Evolutionary conservation across 2,113 vertebrate genomes (phyloP).

Genomic region (Buteo buteo): DNA sequence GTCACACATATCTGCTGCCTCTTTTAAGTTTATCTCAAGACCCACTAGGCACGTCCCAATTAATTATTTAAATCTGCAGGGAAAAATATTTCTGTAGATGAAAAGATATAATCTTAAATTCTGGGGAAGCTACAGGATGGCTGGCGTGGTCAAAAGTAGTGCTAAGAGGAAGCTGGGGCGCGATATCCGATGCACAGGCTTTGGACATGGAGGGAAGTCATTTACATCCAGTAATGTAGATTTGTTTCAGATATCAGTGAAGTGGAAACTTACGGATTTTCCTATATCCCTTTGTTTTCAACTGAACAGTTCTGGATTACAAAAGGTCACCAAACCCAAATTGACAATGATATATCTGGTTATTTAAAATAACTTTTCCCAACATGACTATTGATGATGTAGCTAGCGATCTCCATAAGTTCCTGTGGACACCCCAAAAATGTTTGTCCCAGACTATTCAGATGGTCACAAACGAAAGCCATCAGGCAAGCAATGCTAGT

Average conservation of each 20-base stretch:
- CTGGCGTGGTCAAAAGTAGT: neutral
- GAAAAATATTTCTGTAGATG: neutral
- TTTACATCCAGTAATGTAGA: neutral
- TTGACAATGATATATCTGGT: slow-evolving; percentile 1
- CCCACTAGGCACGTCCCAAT: slow-evolving; percentile 43
- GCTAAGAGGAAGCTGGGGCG: neutral
- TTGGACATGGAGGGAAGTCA: fast-evolving
- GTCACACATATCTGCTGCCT: slow-evolving; percentile 33
- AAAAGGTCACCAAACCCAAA: slow-evolving; percentile 48
- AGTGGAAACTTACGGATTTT: neutral
- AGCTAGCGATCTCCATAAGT: neutral
- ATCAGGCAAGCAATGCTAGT: neutral
- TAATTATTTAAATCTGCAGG: slow-evolving; percentile 61
- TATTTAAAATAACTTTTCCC: slow-evolving; percentile 27
- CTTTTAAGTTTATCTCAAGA: slow-evolving; percentile 44
- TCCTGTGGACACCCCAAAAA: neutral
- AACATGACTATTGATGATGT: neutral
- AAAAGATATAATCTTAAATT: neutral
- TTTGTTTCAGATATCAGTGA: neutral
- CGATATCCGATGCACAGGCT: neutral
- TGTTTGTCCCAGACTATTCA: neutral
- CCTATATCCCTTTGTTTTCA: slow-evolving; percentile 16
- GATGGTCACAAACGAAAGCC: neutral
- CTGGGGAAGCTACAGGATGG: neutral
- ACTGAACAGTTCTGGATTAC: slow-evolving; percentile 5